Base-by-base conservation (phyloP, 2,113 vertebrate species). In the Lagopus muta region DNA sequence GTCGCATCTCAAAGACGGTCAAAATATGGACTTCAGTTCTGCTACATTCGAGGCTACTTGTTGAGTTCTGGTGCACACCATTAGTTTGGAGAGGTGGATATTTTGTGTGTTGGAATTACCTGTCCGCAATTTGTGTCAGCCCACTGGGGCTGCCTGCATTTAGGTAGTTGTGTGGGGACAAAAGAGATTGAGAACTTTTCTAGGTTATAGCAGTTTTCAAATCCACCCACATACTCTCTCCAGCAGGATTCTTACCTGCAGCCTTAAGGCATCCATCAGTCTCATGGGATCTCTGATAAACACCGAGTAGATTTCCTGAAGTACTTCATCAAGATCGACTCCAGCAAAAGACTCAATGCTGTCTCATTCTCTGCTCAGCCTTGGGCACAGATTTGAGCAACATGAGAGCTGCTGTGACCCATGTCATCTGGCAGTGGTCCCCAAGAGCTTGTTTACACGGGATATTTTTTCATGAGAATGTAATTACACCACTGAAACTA, bases 381-480 rank as follows among this genome's bases (percentile, higher is more conserved):
- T 57, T 90, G 69, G 70, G 77, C 70, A 69, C 2, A 16, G 72
- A 83, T 93, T 67, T 55, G 78, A 93, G 85, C 64, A 73, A 92
- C 18, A 11, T 54, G 83, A 94, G 88, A 95, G 73, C 87, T 91
- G 60, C 75, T 94, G 65, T 88, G 80, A 86, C 88, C 82, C 42
- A 52, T 91, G 88, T 71, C 72, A 69, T n/a, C 85, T 88, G 89
- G 85, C 85, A 83, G 81, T 48, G 91, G 52, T 75, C 78, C 82
- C 64, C 79, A 64, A 22, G 75, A 70, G 25, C 79, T 93, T 89
- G 85, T 91, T 96, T 93, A 89, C 75, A 42, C 50, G 36, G 78
- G 71, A 11, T 84, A 67, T 58, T 77, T 94, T 94, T 88, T 67
- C 82, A 52, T 55, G 2, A 20, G 82, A 36, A 50, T 64, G 47